Conservation (phyloP, 2,113 vertebrate genomes). For the Hyla sarda region DNA sequence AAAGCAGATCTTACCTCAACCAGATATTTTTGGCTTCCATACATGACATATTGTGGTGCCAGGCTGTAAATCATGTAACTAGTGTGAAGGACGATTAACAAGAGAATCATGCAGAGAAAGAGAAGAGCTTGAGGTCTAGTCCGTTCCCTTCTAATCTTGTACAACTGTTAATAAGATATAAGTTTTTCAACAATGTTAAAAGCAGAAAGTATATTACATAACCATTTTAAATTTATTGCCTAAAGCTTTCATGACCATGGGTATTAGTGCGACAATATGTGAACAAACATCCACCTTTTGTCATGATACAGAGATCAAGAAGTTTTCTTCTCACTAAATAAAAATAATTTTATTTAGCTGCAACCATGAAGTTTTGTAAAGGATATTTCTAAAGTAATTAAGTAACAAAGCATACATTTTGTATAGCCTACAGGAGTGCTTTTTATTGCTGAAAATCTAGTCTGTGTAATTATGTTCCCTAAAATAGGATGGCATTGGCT, state of each 20-base stretch:
- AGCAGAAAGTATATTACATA: background rate
- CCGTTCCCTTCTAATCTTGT: slow-evolving; percentile 91
- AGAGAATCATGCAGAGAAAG: slow-evolving; percentile 97
- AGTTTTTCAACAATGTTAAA: background rate
- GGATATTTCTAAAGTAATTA: background rate
- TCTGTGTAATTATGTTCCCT: background rate
- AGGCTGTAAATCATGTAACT: slow-evolving; percentile 99
- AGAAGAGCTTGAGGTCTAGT: slow-evolving; percentile 95
- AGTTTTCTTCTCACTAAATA: too few species aligned
- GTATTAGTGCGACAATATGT: background rate
- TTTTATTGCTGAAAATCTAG: background rate
- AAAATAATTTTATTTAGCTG: background rate
- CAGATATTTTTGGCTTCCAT: slow-evolving; percentile 96
- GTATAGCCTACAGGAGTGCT: background rate
- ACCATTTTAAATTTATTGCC: background rate
- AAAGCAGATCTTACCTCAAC: slow-evolving; percentile 77
- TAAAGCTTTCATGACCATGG: background rate
- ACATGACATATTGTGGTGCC: slow-evolving; percentile 98
- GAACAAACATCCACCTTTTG: background rate
- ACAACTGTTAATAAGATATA: slow-evolving; percentile 76
- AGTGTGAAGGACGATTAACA: slow-evolving; percentile 95
- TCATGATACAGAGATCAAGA: background rate
- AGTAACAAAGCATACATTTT: background rate
- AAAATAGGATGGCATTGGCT: background rate
- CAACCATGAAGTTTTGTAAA: background rate